Evolutionary conservation across 2,888 invertebrate genomes (phyloP).

Genomic region (Lathronympha strigana): DNA sequence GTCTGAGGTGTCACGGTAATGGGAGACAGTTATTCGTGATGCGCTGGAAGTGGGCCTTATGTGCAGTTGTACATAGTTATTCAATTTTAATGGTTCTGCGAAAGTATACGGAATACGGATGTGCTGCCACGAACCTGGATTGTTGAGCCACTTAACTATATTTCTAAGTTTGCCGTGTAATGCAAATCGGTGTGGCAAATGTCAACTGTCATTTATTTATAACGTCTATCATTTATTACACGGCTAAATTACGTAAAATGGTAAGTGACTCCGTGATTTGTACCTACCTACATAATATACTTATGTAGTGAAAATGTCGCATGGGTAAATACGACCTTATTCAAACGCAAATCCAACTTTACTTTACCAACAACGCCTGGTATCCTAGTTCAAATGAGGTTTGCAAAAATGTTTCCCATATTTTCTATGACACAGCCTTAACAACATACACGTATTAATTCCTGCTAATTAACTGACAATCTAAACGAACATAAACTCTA

Average conservation of each 20-base stretch:
- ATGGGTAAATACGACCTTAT: not conserved
- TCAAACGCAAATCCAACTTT: not conserved
- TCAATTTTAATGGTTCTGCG: too few relatives aligned
- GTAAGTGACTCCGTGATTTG: too few relatives aligned
- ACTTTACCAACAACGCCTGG: not conserved
- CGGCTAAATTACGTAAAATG: too few relatives aligned
- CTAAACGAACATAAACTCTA: slow-evolving; percentile 9
- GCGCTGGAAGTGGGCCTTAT: not conserved
- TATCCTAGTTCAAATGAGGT: not conserved
- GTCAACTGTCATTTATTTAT: too few relatives aligned
- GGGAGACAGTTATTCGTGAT: slow-evolving; percentile 8
- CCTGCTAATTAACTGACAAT: slow-evolving; percentile 13
- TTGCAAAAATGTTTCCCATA: not conserved
- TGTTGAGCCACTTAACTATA: too few relatives aligned
- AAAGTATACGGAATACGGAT: too few relatives aligned
- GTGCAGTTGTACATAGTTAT: not conserved
- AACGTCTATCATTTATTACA: too few relatives aligned
- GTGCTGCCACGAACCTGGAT: too few relatives aligned
- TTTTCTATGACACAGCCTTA: slow-evolving; percentile 2
- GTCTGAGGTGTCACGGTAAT: slow-evolving; percentile 20
- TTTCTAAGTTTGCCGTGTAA: too few relatives aligned
- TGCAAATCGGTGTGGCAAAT: too few relatives aligned
- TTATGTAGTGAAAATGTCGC: not conserved
- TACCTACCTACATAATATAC: too few relatives aligned
- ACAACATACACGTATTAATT: slow-evolving; percentile 1